Conservation (phyloP, 2,888 invertebrate genomes). For the Platynereis dumerilii region DNA sequence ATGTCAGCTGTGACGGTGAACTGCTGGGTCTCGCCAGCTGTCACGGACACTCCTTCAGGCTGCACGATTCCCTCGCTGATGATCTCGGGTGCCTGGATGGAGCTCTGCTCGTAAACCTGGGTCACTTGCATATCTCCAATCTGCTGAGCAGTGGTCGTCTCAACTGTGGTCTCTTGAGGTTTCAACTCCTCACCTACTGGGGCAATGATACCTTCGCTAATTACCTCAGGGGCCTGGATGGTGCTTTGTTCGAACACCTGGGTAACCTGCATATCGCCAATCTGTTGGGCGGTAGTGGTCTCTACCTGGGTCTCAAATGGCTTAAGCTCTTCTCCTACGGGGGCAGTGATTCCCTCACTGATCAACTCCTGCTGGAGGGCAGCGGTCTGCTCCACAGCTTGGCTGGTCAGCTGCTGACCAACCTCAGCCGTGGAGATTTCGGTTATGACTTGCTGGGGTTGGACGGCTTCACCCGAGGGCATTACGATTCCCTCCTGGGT, state of each 20-base stretch:
- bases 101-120: not conserved
- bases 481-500: not conserved
- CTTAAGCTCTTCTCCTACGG: slow-evolving; percentile 12
- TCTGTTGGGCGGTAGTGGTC: slow-evolving; percentile 6
- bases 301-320: slow-evolving; percentile 14
- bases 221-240: slow-evolving; percentile 12
- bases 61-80: slow-evolving; percentile 8
- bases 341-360: not conserved
- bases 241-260: not conserved
- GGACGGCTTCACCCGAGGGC: not conserved
- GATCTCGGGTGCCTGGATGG: slow-evolving; percentile 1
- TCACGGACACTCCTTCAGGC: slow-evolving; percentile 11
- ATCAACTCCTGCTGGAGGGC: not conserved
- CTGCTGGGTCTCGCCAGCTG: slow-evolving; percentile 15
- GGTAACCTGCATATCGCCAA: not conserved
- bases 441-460: not conserved
- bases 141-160: slow-evolving; percentile 16
- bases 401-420: slow-evolving; percentile 2
- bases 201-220: slow-evolving; percentile 16
- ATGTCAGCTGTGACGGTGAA: slow-evolving; percentile 1
- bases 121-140: not conserved
- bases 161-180: slow-evolving; percentile 23
- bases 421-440: not conserved
- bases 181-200: slow-evolving; percentile 22
- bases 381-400: slow-evolving; percentile 11